A percentile compares a stretch with the other conserved stretches of the same genome.
Evolutionary conservation across 1,140 invertebrate genomes (phyloP).

Genomic region (Schlechtendalia chinensis): DNA sequence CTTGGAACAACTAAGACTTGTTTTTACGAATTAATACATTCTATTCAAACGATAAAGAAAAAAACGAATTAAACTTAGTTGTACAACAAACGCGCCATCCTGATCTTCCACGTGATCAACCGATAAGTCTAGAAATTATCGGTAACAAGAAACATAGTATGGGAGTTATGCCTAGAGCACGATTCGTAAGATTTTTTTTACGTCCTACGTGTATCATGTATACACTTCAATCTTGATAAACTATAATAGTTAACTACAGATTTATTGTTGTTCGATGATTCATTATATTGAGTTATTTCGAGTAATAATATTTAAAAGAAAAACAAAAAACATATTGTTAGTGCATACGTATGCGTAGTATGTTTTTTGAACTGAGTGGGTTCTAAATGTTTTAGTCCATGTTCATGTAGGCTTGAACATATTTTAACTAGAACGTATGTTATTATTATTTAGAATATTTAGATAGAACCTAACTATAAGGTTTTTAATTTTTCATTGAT

Average conservation of each 20-base stretch:
- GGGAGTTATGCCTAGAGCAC: conserved; percentile 41
- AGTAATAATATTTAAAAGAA: conserved; percentile 19
- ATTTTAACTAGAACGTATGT: neutral
- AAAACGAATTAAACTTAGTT: conserved; percentile 20
- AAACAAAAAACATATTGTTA: neutral
- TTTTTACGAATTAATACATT: conserved; percentile 19
- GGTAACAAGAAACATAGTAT: conserved; percentile 26
- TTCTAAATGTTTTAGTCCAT: conserved; percentile 1
- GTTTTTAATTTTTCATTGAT: no score
- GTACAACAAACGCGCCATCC: neutral
- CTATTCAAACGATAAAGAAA: neutral
- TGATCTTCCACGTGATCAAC: conserved; percentile 12
- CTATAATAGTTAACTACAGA: conserved; percentile 36
- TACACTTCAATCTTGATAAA: conserved; percentile 33
- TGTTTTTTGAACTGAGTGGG: conserved; percentile 23
- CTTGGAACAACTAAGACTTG: neutral
- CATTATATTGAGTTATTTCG: conserved; percentile 17
- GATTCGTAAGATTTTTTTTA: conserved; percentile 14
- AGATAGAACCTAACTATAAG: no score
- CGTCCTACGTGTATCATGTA: conserved; percentile 20
- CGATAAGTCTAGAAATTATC: conserved; percentile 33
- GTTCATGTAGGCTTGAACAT: conserved; percentile 23
- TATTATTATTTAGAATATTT: neutral
- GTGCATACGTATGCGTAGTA: neutral
- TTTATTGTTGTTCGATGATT: conserved; percentile 28